Percentiles rank a stretch among this genome's conserved stretches.
phyloP scores from a whole-genome alignment of 2,888 invertebrate species.

The Xanthostigma xanthostigma region DNA sequence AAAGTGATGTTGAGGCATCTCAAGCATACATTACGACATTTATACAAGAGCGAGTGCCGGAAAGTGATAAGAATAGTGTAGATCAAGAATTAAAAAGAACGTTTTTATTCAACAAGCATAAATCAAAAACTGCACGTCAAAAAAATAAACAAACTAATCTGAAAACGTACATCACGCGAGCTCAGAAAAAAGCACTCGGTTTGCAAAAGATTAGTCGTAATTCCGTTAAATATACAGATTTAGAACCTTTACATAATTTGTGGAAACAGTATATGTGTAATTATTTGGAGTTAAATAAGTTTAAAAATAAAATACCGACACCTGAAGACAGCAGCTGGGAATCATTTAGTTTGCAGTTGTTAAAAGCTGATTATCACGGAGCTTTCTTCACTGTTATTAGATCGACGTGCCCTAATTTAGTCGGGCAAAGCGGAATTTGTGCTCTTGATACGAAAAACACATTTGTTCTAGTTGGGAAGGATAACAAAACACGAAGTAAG shows the following conservation, averaged over 20 bases:
- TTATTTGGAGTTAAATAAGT: constrained; percentile 34
- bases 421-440: constrained; percentile 50
- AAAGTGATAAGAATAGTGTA: background rate
- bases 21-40: too few species aligned
- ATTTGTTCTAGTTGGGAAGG: constrained; percentile 46
- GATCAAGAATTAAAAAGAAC: background rate
- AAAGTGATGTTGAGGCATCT: too few species aligned
- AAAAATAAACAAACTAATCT: background rate
- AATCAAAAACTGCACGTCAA: constrained; percentile 20
- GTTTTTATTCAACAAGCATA: background rate
- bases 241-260: constrained; percentile 41
- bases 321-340: constrained; percentile 32
- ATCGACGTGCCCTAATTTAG: constrained; percentile 50
- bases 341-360: constrained; percentile 28
- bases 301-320: constrained; percentile 10
- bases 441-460: constrained; percentile 60
- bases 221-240: constrained; percentile 40
- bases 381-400: constrained; percentile 42
- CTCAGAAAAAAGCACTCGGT: constrained; percentile 40
- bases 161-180: constrained; percentile 32
- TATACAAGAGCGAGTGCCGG: background rate
- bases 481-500: constrained; percentile 43
- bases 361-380: constrained; percentile 50
- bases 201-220: constrained; percentile 39
- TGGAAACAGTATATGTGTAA: constrained; percentile 52